A percentile compares a stretch with the other conserved stretches of the same genome.
Conservation (phyloP, 2,113 vertebrate genomes). For the Aleadryas rufinucha region DNA sequence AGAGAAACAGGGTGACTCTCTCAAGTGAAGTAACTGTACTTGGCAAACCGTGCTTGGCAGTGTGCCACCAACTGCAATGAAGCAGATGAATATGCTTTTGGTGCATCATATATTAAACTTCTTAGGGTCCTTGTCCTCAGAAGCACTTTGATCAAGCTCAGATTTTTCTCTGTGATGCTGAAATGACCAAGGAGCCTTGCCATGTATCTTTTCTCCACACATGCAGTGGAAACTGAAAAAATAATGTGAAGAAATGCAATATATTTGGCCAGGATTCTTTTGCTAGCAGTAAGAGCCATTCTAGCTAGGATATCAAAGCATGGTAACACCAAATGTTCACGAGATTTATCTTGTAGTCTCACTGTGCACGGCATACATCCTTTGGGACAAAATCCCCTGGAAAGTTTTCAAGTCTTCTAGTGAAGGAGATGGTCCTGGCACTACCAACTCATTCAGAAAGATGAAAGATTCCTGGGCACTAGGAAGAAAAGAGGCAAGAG, state of each 20-base stretch:
- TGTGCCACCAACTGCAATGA: constrained; percentile 44
- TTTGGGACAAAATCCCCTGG: neutral
- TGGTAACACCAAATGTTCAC: neutral
- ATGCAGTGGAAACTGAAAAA: neutral
- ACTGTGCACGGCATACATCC: neutral
- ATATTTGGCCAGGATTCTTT: neutral
- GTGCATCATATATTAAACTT: constrained; percentile 40
- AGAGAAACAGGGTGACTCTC: constrained; percentile 56
- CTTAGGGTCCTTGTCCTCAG: constrained; percentile 38
- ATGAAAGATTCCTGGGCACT: neutral
- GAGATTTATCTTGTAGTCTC: neutral
- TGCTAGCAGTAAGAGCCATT: neutral
- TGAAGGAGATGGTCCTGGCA: neutral
- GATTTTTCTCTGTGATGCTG: neutral
- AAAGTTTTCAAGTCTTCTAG: neutral
- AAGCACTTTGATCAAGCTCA: constrained; percentile 7
- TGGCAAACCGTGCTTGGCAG: constrained; percentile 54
- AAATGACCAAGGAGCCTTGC: neutral
- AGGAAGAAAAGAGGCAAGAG: neutral
- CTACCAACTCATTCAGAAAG: neutral
- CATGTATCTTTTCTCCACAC: neutral
- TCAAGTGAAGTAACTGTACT: constrained; percentile 62
- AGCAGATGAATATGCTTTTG: constrained; percentile 35
- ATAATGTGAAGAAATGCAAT: neutral
- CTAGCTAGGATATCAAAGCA: neutral